Percentiles rank a stretch among this genome's conserved stretches.
Conservation (phyloP, 2,797 vertebrate species). For the Catostomus latipinnis region DNA sequence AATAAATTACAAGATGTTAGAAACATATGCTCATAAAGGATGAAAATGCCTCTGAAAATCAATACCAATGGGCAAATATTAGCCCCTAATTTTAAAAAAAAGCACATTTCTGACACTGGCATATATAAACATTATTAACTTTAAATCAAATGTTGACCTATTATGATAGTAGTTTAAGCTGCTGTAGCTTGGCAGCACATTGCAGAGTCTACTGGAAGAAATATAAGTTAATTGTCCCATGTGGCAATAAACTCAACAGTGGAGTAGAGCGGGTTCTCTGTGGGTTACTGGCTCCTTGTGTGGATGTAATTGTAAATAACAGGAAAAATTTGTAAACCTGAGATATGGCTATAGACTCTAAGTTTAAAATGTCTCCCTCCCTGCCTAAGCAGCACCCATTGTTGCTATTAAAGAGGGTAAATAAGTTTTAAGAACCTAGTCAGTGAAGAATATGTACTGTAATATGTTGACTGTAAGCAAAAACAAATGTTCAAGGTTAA, state of each 20-base stretch:
- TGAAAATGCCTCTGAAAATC: too few relatives aligned
- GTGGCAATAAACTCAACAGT: background rate
- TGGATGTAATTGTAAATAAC: slow-evolving; percentile 46
- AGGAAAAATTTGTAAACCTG: slow-evolving; percentile 68
- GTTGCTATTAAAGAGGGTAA: slow-evolving; percentile 11
- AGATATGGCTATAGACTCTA: slow-evolving; percentile 72
- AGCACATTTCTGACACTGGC: too few relatives aligned
- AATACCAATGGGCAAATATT: too few relatives aligned
- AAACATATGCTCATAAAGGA: too few relatives aligned
- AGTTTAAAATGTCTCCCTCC: slow-evolving; percentile 77
- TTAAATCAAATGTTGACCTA: background rate
- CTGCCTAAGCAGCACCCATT: slow-evolving; percentile 49
- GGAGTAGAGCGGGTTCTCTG: slow-evolving; percentile 31
- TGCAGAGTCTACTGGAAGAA: background rate
- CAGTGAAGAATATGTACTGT: background rate
- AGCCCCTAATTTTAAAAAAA: too few relatives aligned
- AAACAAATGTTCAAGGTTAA: background rate
- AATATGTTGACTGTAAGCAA: background rate
- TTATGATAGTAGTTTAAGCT: background rate
- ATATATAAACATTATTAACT: background rate
- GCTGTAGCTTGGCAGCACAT: background rate
- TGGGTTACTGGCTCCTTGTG: slow-evolving; percentile 47
- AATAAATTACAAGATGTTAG: too few relatives aligned
- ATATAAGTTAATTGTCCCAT: slow-evolving; percentile 1
- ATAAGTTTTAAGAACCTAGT: background rate